These are phyloP conservation scores for Gopherus evgoodei DNA, from an alignment of 2,113 vertebrate species.

Conservation along the genomic window DNA sequence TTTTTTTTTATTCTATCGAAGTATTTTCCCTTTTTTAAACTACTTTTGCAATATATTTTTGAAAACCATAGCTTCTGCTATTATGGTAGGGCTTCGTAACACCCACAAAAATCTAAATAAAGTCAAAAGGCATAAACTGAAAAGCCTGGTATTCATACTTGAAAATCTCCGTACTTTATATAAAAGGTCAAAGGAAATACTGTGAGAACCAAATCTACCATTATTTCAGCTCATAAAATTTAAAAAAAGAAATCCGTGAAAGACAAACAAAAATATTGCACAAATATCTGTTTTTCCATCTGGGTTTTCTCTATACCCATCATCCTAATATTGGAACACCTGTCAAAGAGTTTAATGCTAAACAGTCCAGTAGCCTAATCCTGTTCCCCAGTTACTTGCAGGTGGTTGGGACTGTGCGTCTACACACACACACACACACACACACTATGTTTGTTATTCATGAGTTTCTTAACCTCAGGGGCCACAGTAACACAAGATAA, in stretches of 20 bases:
- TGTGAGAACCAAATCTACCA: not conserved
- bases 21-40: not conserved
- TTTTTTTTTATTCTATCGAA: not conserved
- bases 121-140: fast-evolving
- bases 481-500: not conserved
- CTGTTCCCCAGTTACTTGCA: not conserved
- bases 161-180: fast-evolving
- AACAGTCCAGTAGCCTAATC: fast-evolving
- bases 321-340: fast-evolving
- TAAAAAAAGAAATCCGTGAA: not conserved
- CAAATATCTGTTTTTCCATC: not conserved
- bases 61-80: fast-evolving
- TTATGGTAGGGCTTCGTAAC: fast-evolving
- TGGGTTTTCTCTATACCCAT: fast-evolving
- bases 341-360: not conserved
- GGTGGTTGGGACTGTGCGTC: not conserved
- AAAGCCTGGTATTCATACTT: fast-evolving
- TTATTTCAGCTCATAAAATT: not conserved
- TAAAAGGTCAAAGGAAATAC: fast-evolving
- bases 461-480: not conserved
- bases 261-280: fast-evolving
- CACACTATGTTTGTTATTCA: not conserved
- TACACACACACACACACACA: too few species aligned
- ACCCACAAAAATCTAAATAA: not conserved
- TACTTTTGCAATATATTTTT: not conserved